Percentiles rank a stretch among this genome's conserved stretches.
phyloP scores from a whole-genome alignment of 2,888 invertebrate genomes.

The Phanerotoma sp. region DNA sequence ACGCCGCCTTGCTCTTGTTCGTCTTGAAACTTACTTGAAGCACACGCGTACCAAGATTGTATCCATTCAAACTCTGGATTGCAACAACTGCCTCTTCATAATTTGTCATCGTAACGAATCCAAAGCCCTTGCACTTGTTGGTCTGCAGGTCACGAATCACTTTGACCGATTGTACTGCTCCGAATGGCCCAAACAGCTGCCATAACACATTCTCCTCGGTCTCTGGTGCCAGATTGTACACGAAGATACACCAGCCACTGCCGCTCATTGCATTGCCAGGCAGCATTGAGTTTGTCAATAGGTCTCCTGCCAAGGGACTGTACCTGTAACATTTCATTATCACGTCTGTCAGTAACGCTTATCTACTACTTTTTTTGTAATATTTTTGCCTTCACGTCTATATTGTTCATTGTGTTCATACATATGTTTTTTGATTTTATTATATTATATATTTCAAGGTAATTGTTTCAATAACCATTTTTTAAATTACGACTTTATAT shows the following conservation, averaged over 20 bases:
- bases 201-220: conserved; percentile 94
- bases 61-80: conserved; percentile 89
- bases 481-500: too few relatives aligned
- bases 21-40: conserved; percentile 93
- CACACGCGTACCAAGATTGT: conserved; percentile 86
- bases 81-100: conserved; percentile 92
- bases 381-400: background rate
- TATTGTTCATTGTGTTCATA: too few relatives aligned
- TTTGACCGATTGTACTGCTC: conserved; percentile 90
- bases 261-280: conserved; percentile 70
- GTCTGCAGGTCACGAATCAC: conserved; percentile 90
- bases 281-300: conserved; percentile 72
- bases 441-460: too few relatives aligned
- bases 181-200: conserved; percentile 95
- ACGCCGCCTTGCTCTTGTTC: conserved; percentile 75
- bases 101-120: conserved; percentile 93
- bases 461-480: too few relatives aligned
- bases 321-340: conserved; percentile 62
- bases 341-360: background rate
- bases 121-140: conserved; percentile 94
- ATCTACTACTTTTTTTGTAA: background rate
- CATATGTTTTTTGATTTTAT: too few relatives aligned
- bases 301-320: conserved; percentile 85
- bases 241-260: conserved; percentile 91
- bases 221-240: conserved; percentile 94